These are phyloP conservation scores for Orchestes rusci DNA, from an alignment of 2,888 invertebrate genomes.

Conservation along the genomic window DNA sequence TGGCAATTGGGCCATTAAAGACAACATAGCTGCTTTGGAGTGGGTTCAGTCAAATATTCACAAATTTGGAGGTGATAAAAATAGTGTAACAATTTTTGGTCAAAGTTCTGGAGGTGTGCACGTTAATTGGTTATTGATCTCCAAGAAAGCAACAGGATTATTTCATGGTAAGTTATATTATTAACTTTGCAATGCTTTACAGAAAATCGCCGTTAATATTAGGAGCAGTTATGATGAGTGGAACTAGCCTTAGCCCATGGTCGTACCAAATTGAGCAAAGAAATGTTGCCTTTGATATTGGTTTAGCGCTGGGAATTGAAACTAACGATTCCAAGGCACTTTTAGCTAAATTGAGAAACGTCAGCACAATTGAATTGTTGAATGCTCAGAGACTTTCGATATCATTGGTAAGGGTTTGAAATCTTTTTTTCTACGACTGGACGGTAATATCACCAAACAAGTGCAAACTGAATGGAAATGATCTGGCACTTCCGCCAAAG, in stretches of 20 bases:
- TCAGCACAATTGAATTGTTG: too few species aligned
- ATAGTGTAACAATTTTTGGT: slow-evolving; percentile 43
- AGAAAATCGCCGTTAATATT: too few species aligned
- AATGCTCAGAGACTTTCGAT: too few species aligned
- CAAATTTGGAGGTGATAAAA: slow-evolving; percentile 42
- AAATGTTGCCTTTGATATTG: slow-evolving; percentile 18
- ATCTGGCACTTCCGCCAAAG: too few species aligned
- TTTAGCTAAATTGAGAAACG: slow-evolving; percentile 7
- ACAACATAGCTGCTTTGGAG: slow-evolving; percentile 42
- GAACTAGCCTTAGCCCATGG: slow-evolving; percentile 40
- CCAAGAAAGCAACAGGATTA: slow-evolving; percentile 24
- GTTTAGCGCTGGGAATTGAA: slow-evolving; percentile 12
- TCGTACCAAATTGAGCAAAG: slow-evolving; percentile 17
- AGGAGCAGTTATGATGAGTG: slow-evolving; percentile 44
- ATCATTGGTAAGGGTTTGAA: too few species aligned
- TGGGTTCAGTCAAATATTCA: slow-evolving; percentile 44
- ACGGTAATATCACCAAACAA: too few species aligned
- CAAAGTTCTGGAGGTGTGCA: slow-evolving; percentile 46
- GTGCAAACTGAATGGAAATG: too few species aligned
- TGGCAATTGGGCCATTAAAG: slow-evolving; percentile 46
- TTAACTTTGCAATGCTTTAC: too few species aligned
- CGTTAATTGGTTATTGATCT: slow-evolving; percentile 42
- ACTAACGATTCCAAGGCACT: slow-evolving; percentile 13
- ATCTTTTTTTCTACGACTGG: too few species aligned
- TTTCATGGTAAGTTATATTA: slow-evolving; percentile 20